phyloP scores from a whole-genome alignment of 2,888 invertebrate genomes.

The Epirrita christyi region DNA sequence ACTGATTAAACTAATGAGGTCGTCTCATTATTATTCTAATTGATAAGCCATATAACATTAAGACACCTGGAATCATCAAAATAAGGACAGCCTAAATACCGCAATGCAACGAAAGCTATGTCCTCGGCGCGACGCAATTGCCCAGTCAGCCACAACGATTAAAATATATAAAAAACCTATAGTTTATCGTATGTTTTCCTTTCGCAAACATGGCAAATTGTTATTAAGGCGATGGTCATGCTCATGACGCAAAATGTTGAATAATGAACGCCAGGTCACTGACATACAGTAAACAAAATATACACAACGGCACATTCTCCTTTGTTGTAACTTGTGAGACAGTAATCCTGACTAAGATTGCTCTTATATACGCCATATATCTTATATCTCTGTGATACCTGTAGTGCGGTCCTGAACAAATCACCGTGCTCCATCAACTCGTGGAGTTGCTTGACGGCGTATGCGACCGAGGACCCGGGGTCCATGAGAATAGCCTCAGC shows the following conservation, averaged over 20 bases:
- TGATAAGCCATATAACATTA: constrained; percentile 1
- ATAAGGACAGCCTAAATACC: constrained; percentile 10
- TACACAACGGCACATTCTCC: constrained; percentile 29
- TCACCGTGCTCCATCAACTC: constrained; percentile 86
- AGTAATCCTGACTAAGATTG: constrained; percentile 28
- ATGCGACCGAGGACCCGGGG: constrained; percentile 83
- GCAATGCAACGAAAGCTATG: constrained; percentile 21
- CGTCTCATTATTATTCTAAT: constrained; percentile 6
- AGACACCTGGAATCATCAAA: constrained; percentile 18
- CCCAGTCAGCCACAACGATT: constrained; percentile 12
- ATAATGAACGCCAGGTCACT: constrained; percentile 38
- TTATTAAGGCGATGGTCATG: not conserved
- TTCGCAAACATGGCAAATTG: not conserved
- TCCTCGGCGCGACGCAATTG: constrained; percentile 8
- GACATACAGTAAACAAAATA: constrained; percentile 40
- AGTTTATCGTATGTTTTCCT: constrained; percentile 4
- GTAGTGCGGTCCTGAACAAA: constrained; percentile 84
- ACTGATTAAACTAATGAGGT: constrained; percentile 16
- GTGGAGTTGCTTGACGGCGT: constrained; percentile 84
- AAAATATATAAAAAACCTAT: constrained; percentile 2
- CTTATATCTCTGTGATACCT: constrained; percentile 80
- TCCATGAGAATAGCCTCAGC: constrained; percentile 87
- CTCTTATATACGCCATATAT: constrained; percentile 6
- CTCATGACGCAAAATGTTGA: constrained; percentile 32
- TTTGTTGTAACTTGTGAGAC: constrained; percentile 30